Evolutionary conservation across 1,140 invertebrate genomes (phyloP).

Genomic region (Geopemphigus sp.): DNA sequence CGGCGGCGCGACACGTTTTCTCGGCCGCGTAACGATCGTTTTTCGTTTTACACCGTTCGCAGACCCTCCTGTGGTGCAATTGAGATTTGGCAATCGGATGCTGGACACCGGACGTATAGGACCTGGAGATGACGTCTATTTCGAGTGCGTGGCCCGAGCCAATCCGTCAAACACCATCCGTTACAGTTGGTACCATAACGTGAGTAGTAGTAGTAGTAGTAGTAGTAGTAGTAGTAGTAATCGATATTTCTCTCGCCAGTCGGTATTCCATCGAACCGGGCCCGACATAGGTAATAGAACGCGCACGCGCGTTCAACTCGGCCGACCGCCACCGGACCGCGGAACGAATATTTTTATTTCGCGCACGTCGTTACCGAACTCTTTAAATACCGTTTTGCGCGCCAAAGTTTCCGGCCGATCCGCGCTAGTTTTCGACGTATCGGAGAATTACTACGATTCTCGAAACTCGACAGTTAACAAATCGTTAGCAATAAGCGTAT

Average conservation of each 20-base stretch:
- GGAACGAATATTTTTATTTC: background rate
- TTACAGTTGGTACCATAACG: constrained; percentile 80
- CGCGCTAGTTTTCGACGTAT: background rate
- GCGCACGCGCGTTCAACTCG: background rate
- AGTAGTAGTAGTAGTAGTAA: too few species aligned
- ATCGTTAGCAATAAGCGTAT: background rate
- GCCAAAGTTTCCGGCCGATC: background rate
- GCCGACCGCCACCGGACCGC: too few species aligned
- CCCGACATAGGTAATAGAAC: too few species aligned
- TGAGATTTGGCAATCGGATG: constrained; percentile 35
- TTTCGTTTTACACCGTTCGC: background rate
- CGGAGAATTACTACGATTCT: background rate
- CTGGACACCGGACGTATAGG: constrained; percentile 10
- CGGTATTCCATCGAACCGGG: too few species aligned
- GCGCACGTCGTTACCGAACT: background rate
- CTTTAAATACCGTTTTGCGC: background rate
- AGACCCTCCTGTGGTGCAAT: constrained; percentile 12
- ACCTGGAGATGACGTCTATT: constrained; percentile 62
- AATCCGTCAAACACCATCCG: constrained; percentile 74
- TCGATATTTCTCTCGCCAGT: too few species aligned
- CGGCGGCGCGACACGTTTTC: too few species aligned
- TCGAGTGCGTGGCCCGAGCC: constrained; percentile 68
- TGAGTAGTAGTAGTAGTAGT: constrained; percentile 69
- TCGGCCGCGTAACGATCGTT: too few species aligned
- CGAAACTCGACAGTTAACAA: background rate